Percentiles rank a stretch among this genome's conserved stretches.
Evolutionary conservation across 92 coral and sea anemone genomes (phyloP).

Genomic region (Desmophyllum pertusum): DNA sequence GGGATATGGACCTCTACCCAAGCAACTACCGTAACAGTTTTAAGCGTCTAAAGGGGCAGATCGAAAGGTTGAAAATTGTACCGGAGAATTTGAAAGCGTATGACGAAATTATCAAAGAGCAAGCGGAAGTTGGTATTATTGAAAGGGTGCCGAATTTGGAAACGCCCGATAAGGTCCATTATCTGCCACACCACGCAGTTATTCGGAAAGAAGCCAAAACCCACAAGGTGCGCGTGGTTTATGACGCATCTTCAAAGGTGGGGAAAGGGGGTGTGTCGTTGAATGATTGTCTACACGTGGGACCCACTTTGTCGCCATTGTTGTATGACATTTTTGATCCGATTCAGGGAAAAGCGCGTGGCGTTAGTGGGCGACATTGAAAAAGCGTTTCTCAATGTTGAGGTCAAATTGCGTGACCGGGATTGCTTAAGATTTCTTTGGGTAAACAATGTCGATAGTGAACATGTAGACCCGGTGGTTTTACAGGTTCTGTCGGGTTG

Average conservation of each 20-base stretch:
- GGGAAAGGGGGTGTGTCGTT: slow-evolving; percentile 48
- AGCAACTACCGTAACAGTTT: slow-evolving; percentile 44
- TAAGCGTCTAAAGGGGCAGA: slow-evolving; percentile 44
- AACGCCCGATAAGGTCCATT: slow-evolving; percentile 33
- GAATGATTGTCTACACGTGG: slow-evolving; percentile 65
- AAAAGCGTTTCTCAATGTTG: slow-evolving; percentile 22
- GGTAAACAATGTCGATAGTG: no score
- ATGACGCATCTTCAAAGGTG: slow-evolving; percentile 50
- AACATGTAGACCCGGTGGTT: no score
- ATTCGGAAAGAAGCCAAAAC: slow-evolving; percentile 56
- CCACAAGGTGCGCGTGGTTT: no score
- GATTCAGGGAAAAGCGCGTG: slow-evolving; percentile 48
- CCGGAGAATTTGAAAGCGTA: slow-evolving; percentile 43
- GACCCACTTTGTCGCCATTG: slow-evolving; percentile 53
- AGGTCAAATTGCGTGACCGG: no score
- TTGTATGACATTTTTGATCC: slow-evolving; percentile 46
- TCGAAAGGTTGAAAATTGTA: slow-evolving; percentile 39
- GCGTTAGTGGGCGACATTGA: no score
- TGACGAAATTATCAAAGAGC: slow-evolving; percentile 49
- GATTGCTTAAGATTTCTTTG: no score
- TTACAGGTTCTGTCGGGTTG: no score
- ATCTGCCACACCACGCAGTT: slow-evolving; percentile 59
- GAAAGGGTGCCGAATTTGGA: slow-evolving; percentile 49
- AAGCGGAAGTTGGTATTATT: no score
- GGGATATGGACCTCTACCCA: slow-evolving; percentile 16